Conservation (phyloP, 2,113 vertebrate genomes). For the Dasyprocta punctata region DNA sequence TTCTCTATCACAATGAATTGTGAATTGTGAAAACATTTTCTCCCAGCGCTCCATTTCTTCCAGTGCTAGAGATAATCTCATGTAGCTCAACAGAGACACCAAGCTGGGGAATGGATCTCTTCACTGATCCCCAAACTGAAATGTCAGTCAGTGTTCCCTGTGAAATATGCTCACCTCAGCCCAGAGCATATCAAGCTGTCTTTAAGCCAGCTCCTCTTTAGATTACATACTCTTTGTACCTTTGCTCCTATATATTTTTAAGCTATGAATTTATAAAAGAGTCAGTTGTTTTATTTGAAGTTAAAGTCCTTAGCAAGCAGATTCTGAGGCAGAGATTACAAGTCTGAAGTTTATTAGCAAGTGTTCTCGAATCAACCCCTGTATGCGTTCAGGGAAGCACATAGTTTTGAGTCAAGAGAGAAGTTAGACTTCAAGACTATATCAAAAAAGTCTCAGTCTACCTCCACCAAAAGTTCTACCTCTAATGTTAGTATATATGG, state of each 20-base stretch:
- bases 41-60: too few relatives aligned
- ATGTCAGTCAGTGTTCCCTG: not conserved
- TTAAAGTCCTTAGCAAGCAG: not conserved
- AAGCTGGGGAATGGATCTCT: too few relatives aligned
- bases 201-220: not conserved
- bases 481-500: not conserved
- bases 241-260: not conserved
- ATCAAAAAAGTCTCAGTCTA: not conserved
- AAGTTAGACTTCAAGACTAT: not conserved
- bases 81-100: not conserved
- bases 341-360: not conserved
- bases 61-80: not conserved
- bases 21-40: not conserved
- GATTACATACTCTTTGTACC: not conserved
- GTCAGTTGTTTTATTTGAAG: not conserved
- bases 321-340: not conserved
- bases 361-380: not conserved
- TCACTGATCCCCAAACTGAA: not conserved
- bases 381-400: not conserved
- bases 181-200: not conserved
- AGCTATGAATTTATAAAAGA: not conserved
- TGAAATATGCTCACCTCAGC: not conserved
- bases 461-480: not conserved
- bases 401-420: not conserved
- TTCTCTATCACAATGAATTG: not conserved